Evolutionary conservation across 2,888 invertebrate species (phyloP).

Genomic region (Aphrophora alni): DNA sequence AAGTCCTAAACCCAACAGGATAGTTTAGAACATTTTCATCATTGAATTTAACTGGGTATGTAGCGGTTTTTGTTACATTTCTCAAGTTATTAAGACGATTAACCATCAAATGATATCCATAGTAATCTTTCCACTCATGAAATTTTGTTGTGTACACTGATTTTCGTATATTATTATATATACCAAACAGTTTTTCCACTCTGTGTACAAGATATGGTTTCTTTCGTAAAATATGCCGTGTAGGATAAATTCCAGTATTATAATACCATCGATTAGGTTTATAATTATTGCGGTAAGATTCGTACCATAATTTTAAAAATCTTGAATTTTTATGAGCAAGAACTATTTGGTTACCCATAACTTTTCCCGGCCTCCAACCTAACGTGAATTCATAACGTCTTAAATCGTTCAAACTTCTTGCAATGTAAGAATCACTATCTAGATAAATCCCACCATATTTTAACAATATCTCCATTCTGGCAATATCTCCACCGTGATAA

Average conservation of each 20-base stretch:
- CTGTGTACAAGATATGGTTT: conserved; percentile 55
- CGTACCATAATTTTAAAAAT: conserved; percentile 52
- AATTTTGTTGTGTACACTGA: conserved; percentile 48
- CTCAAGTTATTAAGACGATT: conserved; percentile 49
- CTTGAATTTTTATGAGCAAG: conserved; percentile 54
- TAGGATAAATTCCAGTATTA: conserved; percentile 57
- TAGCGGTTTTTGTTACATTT: conserved; percentile 13
- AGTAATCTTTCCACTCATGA: conserved; percentile 54
- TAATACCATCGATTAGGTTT: conserved; percentile 53
- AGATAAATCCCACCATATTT: conserved; percentile 55
- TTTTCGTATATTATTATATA: conserved; percentile 51
- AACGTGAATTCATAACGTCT: conserved; percentile 54
- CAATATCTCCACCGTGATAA: conserved; percentile 46
- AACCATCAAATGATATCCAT: conserved; percentile 55
- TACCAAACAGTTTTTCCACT: conserved; percentile 55
- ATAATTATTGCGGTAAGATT: conserved; percentile 52
- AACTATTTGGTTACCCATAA: conserved; percentile 47
- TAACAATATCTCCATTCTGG: conserved; percentile 52
- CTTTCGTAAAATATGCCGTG: conserved; percentile 53
- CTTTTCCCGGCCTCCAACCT: conserved; percentile 49
- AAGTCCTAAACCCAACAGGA: conserved; percentile 37
- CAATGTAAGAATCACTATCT: conserved; percentile 54
- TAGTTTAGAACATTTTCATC: conserved; percentile 40
- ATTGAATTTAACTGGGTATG: conserved; percentile 42
- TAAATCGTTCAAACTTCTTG: conserved; percentile 52